Evolutionary conservation across 2,888 invertebrate genomes (phyloP).

Genomic region (Argyresthia goedartella): DNA sequence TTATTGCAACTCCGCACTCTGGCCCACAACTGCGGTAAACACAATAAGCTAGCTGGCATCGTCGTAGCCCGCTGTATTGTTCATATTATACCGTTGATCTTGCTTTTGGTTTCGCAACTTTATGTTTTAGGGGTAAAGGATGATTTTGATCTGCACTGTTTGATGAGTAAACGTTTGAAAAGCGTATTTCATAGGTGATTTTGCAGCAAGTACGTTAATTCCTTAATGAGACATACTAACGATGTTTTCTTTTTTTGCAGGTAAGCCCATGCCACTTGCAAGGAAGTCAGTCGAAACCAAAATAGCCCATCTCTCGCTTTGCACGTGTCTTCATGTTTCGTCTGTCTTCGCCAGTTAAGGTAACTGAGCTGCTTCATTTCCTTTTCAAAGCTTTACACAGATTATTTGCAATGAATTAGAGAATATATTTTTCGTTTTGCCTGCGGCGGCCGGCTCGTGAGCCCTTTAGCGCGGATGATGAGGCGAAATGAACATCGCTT

Average conservation of each 20-base stretch:
- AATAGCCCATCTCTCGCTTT: no score
- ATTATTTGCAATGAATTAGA: background rate
- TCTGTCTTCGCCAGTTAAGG: no score
- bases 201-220: no score
- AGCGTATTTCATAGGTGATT: no score
- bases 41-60: conserved; percentile 47
- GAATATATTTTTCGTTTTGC: background rate
- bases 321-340: no score
- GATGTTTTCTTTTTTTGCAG: conserved; percentile 1
- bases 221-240: background rate
- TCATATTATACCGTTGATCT: conserved; percentile 37
- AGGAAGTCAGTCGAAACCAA: no score
- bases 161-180: no score
- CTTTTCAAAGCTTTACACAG: no score
- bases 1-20: conserved; percentile 57
- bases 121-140: conserved; percentile 28
- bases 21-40: conserved; percentile 47
- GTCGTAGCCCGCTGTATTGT: conserved; percentile 51
- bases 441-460: background rate
- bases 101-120: conserved; percentile 28
- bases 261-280: background rate
- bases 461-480: conserved; percentile 2
- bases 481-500: conserved; percentile 4
- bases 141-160: background rate
- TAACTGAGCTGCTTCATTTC: no score